Evolutionary conservation across 2,113 vertebrate species (phyloP), one percentile per base, ranked within the genome.

Genomic region (Edolisoma coerulescens): DNA sequence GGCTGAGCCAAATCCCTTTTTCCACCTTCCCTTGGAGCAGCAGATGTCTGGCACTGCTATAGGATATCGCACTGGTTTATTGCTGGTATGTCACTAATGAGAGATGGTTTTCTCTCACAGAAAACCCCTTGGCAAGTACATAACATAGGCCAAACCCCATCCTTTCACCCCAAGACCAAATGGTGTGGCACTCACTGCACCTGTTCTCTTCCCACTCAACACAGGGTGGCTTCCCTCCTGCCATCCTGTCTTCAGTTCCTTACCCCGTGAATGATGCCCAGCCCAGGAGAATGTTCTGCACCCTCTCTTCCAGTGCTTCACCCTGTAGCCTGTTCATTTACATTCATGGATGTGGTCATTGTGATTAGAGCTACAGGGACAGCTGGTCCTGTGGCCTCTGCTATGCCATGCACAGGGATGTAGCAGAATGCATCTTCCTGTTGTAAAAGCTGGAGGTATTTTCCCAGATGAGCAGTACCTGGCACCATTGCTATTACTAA

Each of bases 221-320:
- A 11, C 30, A n/a, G 22, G 2, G 4, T 23, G 18, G 22, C 45
- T 74, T 65, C n/a, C 8, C 14, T 80, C 57, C 54, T 64, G 33
- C 41, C 7, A 1, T 50, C 35, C 35, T 19, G 2, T 35, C 32
- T 74, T 16, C 22, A 74, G n/a, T 11, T n/a, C 16, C 19, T 27
- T 42, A 7, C 11, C 26, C 15, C 11, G 13, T 2, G 2, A n/a
- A 21, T 1, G 2, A 37, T 32, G 52, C 42, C 45, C n/a, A 44
- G 45, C 11, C 78, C 64, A 60, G 37, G n/a, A 54, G 32, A 5
- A 1, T 21, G 12, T 37, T 82, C 75, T 82, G 35, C 54, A 28
- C 16, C 17, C 33, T 47, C 18, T 41, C 37, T 6, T 0, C 20
- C 33, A 74, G 27, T 16, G 21, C 49, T 84, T 77, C 64, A 30